Evolutionary conservation across 2,888 invertebrate genomes (phyloP), one percentile per base, ranked within the genome.

Genomic region (Plusia festucae): DNA sequence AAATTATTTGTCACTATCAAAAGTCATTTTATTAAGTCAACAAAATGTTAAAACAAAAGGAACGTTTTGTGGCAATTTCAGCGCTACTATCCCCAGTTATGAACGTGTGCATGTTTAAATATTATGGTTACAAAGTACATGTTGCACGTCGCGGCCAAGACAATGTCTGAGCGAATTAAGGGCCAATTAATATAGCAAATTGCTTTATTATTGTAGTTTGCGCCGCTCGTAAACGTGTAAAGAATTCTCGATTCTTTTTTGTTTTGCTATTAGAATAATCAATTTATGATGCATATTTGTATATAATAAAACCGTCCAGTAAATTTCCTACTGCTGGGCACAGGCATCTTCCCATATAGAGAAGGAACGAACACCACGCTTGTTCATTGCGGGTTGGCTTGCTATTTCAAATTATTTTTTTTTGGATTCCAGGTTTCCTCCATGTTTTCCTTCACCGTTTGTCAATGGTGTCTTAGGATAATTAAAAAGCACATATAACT

Each of bases 181-280:
- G 84, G 85, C 90, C 92, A 92, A 92, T 94, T 90, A 90, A 87
- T 85, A 80, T 85, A 85, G 86, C 87, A 89, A 91, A 93, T 91
- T 89, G 85, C 88, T 93, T 93, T 93, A 93, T 90, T 87, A 82
- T 84, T 84, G 82, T 83, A 82, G 83, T 85, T 87, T 82, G 86
- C 83, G 69, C 80, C 83, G 84, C 82, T 86, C 83, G 82, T 91
- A 89, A 91, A 90, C 77, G 70, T 82, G 83, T 66, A 60, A 70
- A 70, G 71, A 55, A 58, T 72, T 54, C 63, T 55, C 60, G 53
- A 71, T 65, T 56, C 60, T 16, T 27, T 61, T 53, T 65, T 60
- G 16, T 66, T 56, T 64, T 49, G 32, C 55, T 55, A 68, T 77
- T 67, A 73, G 60, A 62, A 60, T 67, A 34, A 77, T 5, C 15